Evolutionary conservation across 1,140 invertebrate genomes (phyloP), one percentile per base, ranked within the genome.

Genomic region (Reticulitermes speratus): DNA sequence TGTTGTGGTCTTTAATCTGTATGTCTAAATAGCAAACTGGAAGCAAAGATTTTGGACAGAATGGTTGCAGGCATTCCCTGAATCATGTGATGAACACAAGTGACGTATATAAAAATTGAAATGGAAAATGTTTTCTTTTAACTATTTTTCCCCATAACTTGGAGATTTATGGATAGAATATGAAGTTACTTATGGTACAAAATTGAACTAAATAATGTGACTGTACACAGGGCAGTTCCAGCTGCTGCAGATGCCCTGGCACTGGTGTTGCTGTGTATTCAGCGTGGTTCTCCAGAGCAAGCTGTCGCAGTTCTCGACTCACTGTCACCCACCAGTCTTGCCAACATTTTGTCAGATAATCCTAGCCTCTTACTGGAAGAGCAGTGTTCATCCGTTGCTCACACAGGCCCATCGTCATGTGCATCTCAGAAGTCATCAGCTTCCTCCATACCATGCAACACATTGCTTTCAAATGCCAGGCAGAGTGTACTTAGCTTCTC

Each of bases 221-320:
- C 32, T 87, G 25, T 44, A 9, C 44, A 87, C 2, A 88, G 89
- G 11, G 85, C 87, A 32, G 89, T 90, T 81, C 87, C 88, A 14
- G 90, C 91, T 48, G 89, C 92, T 69, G 86, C 88, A 5, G 88
- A 89, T 45, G 90, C 90, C 86, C 88, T 94, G 45, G 92, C 92
- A 6, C 88, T 94, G 0, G 89, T 91, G 7, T 87, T 94, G 12
- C 88, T 94, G 7, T 92, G 93, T 83, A 91, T 93, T 21, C 92
- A 94, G 86, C 92, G 92, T n/a, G 92, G 92, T 32, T 92, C 91
- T 86, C 89, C 90, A 65, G 89, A 90, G 19, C 90, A 91, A 84
- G 93, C 93, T 0, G 90, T 91, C 85, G 89, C 90, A 30, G 89
- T 90, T 45, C 87, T 94, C 6, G 89, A 91, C 3, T 89, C 90